Base-by-base conservation (phyloP, 2,888 invertebrate species). In the Agapostemon virescens region DNA sequence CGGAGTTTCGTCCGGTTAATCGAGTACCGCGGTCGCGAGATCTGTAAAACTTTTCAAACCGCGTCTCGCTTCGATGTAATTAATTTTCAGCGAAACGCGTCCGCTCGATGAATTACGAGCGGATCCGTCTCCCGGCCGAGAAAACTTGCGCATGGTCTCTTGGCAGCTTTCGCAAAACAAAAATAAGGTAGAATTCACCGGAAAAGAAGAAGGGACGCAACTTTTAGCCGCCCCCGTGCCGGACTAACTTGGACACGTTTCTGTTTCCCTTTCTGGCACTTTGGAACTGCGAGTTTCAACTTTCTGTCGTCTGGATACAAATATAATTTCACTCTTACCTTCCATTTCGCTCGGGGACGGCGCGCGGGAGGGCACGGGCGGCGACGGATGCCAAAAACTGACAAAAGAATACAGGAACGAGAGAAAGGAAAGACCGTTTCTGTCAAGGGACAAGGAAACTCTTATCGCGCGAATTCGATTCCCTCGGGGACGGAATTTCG, bases 321-420 rank as follows among this genome's bases (percentile, higher is more conserved):
- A 81, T 84, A 84, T 76, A 69, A 81, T 63, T 76, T 77, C 26
- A n/a, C 49, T 69, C 49, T 69, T 17, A 11, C n/a, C n/a, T 42
- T 69, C 63, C 40, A 40, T 55, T 15, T 58, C 58, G 3, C 55
- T 33, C 5, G 33, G 7, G 23, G 42, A 11, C 13, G 9, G 36
- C 23, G 52, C 15, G 45, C 6, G 4, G 6, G 52, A 52, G 4
- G 52, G 15, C 0, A 15, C 1, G 55, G 17, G 6, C 55, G 55
- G 55, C 26, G 36, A 38, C 20, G 38, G 58, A 36, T 36, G 26
- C 33, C 23, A 23, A 72, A 49, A 64, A 49, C 33, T 42, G 45
- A 72, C 33, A 15, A 45, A n/a, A 72, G 36, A 49, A 45, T 36
- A 45, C 42, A 2, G 40, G 30, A 58, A 30, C 26, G 40, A n/a